Percentiles rank a stretch among this genome's conserved stretches.
These are phyloP conservation scores for Osmerus eperlanus DNA, from an alignment of 2,113 vertebrate species.

Conservation along the genomic window DNA sequence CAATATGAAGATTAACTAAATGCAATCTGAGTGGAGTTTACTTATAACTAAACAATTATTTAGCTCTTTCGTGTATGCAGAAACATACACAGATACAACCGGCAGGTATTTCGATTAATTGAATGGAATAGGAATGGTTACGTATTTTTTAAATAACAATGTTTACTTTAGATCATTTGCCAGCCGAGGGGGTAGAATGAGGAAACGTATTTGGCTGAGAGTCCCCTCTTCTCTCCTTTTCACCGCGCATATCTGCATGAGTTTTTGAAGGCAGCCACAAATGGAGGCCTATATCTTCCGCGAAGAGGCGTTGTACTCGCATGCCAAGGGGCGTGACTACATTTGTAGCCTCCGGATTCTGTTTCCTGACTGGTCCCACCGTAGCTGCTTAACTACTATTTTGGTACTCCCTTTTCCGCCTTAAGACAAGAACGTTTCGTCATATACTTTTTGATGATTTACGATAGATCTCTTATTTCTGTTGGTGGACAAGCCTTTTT, in stretches of 20 bases:
- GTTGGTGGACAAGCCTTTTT: not conserved
- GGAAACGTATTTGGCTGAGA: not conserved
- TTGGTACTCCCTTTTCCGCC: constrained; percentile 27
- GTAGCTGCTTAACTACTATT: not conserved
- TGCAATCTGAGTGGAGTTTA: too few species aligned
- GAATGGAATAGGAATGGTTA: too few species aligned
- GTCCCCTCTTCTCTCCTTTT: not conserved
- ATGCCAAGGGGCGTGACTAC: constrained; percentile 40
- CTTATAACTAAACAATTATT: too few species aligned
- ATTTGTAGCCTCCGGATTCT: not conserved
- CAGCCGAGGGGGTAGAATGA: too few species aligned
- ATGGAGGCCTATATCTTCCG: not conserved
- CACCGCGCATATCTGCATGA: not conserved
- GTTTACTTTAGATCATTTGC: too few species aligned
- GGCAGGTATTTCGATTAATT: too few species aligned
- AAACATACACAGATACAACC: too few species aligned
- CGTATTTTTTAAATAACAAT: too few species aligned
- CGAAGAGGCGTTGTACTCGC: constrained; percentile 22
- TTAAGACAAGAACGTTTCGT: not conserved
- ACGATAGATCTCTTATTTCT: not conserved
- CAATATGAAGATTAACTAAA: too few species aligned
- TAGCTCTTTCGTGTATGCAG: too few species aligned
- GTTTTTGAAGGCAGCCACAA: not conserved
- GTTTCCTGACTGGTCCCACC: not conserved
- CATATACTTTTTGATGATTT: not conserved